Evolutionary conservation across 1,140 invertebrate species (phyloP), one percentile per base, ranked within the genome.

Genomic region (Leptestheria dahalacensis): DNA sequence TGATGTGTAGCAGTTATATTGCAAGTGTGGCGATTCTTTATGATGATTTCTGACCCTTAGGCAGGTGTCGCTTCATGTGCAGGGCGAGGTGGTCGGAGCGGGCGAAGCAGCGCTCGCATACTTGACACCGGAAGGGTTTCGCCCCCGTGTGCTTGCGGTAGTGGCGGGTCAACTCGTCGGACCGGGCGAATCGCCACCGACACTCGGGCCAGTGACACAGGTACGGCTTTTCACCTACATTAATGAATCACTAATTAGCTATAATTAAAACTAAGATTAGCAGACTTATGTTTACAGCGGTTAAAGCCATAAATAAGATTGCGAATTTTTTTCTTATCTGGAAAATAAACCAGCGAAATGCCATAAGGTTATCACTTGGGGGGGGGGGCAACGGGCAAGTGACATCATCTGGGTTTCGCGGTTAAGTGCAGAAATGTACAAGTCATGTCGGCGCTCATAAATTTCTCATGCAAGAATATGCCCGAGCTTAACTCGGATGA

Each of bases 111-210:
- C 91, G 76, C 70, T 95, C 89, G 72, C 94, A 97, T 4, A 94
- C 86, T 63, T 84, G 83, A 71, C 94, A 98, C 70, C 94, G 91
- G 80, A 98, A 99, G 11, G 95, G 95, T 69, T 97, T 94, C 60
- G 90, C 91, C 33, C 92, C 92, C 0, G 92, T 96, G 73, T 96
- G 92, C 71, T 94, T 96, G 49, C 92, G 78, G 73, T 96, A 96
- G 70, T 98, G 95, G 63, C 95, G 84, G 46, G 94, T 98, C 68
- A 98, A 75, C 75, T 98, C 94, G 75, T 98, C 95, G 41, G 88
- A 93, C 52, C 95, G 77, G 46, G 95, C 93, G 73, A 98, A 98
- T 68, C 91, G 76, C 92, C 91, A 95, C 69, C 92, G 86, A 76
- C 91, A 96, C 68, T 91, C 88, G 11, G 88, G 85, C 89, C 89